phyloP scores from a whole-genome alignment of 1,140 invertebrate species.

The Ooceraea biroi region DNA sequence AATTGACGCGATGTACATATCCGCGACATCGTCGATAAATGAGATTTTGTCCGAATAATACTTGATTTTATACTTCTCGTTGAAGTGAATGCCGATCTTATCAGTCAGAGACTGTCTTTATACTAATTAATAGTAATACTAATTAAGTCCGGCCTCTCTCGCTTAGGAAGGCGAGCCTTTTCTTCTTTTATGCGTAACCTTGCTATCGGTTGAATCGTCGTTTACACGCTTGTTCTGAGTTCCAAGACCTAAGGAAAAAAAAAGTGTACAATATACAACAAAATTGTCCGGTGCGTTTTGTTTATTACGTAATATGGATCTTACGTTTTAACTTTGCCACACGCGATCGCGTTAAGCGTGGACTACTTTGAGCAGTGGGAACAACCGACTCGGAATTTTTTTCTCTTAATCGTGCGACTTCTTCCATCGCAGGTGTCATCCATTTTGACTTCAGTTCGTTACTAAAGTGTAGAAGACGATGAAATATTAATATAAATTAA shows the following conservation, averaged over 20 bases:
- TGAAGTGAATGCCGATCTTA: constrained; percentile 54
- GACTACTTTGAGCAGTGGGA: constrained; percentile 37
- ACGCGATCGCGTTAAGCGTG: constrained; percentile 79
- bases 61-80: constrained; percentile 71
- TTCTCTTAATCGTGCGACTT: constrained; percentile 79
- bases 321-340: constrained; percentile 78
- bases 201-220: constrained; percentile 40
- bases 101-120: constrained; percentile 51
- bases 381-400: constrained; percentile 59
- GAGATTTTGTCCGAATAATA: constrained; percentile 77
- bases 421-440: constrained; percentile 85
- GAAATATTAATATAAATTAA: constrained; percentile 20
- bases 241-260: constrained; percentile 50
- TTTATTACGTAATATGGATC: constrained; percentile 5
- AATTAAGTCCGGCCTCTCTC: not conserved
- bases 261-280: not conserved
- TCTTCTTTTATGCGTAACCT: constrained; percentile 61
- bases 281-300: not conserved
- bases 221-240: constrained; percentile 55
- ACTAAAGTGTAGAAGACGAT: constrained; percentile 52
- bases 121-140: constrained; percentile 15
- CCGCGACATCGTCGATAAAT: constrained; percentile 57
- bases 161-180: constrained; percentile 63
- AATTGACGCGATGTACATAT: constrained; percentile 73
- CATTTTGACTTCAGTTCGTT: constrained; percentile 80